phyloP scores from a whole-genome alignment of 2,888 invertebrate genomes.

The Melitaea athalia region DNA sequence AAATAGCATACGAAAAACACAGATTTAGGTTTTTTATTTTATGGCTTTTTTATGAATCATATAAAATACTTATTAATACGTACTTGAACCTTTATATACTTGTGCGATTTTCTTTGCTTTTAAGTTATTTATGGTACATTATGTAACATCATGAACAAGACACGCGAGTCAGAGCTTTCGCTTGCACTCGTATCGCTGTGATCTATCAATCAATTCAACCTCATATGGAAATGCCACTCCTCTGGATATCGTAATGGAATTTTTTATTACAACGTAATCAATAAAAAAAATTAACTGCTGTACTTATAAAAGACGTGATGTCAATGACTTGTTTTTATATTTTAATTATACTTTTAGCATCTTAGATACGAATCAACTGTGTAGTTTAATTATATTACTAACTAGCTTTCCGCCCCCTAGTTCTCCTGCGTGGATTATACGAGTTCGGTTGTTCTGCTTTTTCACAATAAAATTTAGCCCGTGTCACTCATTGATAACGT shows the following conservation, averaged over 20 bases:
- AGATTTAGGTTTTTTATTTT: no score
- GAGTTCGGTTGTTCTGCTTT: no score
- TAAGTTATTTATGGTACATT: background rate
- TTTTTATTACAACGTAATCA: constrained; percentile 9
- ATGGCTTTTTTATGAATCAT: no score
- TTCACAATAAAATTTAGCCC: no score
- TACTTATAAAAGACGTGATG: background rate
- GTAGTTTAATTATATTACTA: no score
- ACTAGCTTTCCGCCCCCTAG: no score
- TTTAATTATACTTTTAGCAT: background rate
- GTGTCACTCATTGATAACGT: no score
- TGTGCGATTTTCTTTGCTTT: background rate
- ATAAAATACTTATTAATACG: no score
- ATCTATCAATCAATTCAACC: constrained; percentile 6
- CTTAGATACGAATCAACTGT: no score
- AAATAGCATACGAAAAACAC: no score
- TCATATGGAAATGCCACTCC: constrained; percentile 10
- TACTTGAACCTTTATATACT: background rate
- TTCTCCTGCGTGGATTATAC: no score
- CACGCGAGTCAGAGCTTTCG: constrained; percentile 14
- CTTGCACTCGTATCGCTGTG: constrained; percentile 9
- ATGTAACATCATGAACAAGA: constrained; percentile 9
- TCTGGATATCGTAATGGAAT: background rate
- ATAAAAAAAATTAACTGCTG: constrained; percentile 4
- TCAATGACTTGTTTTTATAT: background rate